Conservation (phyloP, 2,113 vertebrate genomes). For the Anolis carolinensis region DNA sequence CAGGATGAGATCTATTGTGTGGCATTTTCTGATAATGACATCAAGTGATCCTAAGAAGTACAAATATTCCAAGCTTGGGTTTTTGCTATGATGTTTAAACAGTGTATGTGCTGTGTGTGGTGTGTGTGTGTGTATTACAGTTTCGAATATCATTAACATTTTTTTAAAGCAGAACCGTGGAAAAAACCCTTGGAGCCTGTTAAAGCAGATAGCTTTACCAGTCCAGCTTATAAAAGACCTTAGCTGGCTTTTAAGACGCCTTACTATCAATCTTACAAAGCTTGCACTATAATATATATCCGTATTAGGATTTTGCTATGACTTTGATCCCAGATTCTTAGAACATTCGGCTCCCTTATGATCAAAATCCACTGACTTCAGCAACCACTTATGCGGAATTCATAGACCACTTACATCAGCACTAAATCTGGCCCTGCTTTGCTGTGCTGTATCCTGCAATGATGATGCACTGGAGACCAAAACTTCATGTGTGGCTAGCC, state of each 20-base stretch:
- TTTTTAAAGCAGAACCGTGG: constrained; percentile 7
- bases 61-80: constrained; percentile 25
- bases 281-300: constrained; percentile 50
- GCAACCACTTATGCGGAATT: constrained; percentile 23
- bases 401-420: constrained; percentile 9
- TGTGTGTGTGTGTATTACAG: constrained; percentile 14
- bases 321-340: constrained; percentile 57
- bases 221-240: constrained; percentile 59
- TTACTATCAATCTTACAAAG: constrained; percentile 67
- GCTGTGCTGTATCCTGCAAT: constrained; percentile 48
- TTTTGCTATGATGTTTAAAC: constrained; percentile 30
- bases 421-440: constrained; percentile 36
- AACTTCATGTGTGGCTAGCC: neutral
- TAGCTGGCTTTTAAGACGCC: constrained; percentile 64
- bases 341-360: constrained; percentile 21
- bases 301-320: constrained; percentile 60
- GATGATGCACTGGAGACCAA: neutral
- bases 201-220: constrained; percentile 68
- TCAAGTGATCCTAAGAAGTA: constrained; percentile 35
- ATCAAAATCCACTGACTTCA: constrained; percentile 26
- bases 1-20: neutral
- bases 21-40: constrained; percentile 16
- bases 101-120: no score
- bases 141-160: constrained; percentile 31
- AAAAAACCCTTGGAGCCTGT: constrained; percentile 53